A percentile compares a stretch with the other conserved stretches of the same genome.
phyloP scores from a whole-genome alignment of 2,888 invertebrate species.

The Harpalus rufipes region DNA sequence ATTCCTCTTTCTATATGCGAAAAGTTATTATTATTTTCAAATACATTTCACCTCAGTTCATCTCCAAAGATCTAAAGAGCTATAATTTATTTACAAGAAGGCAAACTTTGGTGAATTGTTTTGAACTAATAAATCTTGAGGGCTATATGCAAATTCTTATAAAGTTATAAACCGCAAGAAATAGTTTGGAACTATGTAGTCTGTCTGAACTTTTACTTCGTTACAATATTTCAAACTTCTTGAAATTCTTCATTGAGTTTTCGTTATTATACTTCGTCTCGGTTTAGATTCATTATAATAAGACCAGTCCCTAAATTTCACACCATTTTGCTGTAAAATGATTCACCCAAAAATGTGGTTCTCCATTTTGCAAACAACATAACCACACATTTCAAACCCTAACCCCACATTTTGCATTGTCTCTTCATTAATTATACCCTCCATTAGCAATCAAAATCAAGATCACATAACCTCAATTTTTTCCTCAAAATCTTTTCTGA shows the following conservation, averaged over 20 bases:
- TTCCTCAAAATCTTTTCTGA: not conserved
- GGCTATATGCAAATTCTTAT: not conserved
- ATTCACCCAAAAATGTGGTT: not conserved
- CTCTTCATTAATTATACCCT: not conserved
- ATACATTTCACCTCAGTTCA: too few relatives aligned
- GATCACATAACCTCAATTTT: not conserved
- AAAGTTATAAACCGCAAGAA: not conserved
- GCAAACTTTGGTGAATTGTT: too few relatives aligned
- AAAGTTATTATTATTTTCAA: too few relatives aligned
- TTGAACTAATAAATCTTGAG: not conserved
- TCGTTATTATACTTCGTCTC: not conserved
- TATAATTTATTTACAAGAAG: too few relatives aligned
- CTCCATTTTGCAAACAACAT: slow-evolving; percentile 1
- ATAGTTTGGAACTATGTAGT: not conserved
- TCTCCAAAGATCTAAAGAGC: too few relatives aligned
- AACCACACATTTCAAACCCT: not conserved
- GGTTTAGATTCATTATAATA: not conserved
- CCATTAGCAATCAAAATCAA: not conserved
- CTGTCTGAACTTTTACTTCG: not conserved
- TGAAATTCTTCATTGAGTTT: not conserved
- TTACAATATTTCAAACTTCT: not conserved
- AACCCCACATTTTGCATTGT: not conserved
- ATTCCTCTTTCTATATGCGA: too few relatives aligned
- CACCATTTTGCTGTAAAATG: not conserved
- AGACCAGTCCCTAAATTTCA: not conserved